Evolutionary conservation across 92 coral and sea anemone genomes (phyloP).

Genomic region (Epizoanthus scotinus): DNA sequence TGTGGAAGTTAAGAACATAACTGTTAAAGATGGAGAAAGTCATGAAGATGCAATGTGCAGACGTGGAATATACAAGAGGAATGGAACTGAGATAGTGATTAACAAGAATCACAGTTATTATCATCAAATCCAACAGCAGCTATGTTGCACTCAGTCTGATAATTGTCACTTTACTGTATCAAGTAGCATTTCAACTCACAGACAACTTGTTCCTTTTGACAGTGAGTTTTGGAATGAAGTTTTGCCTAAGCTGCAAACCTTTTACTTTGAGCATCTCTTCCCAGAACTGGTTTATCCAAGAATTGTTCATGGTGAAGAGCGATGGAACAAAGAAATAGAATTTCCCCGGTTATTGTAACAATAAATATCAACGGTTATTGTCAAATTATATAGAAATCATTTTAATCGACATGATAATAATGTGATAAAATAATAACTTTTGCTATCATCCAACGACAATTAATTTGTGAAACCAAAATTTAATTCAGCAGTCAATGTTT

Average conservation of each 20-base stretch:
- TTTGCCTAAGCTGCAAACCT: slow-evolving; percentile 49
- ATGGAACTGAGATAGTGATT: slow-evolving; percentile 40
- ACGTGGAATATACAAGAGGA: slow-evolving; percentile 47
- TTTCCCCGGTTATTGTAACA: too few species aligned
- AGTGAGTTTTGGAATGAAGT: slow-evolving; percentile 47
- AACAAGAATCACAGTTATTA: slow-evolving; percentile 41
- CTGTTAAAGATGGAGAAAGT: slow-evolving; percentile 30
- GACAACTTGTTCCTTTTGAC: slow-evolving; percentile 49
- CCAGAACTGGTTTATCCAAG: slow-evolving; percentile 74
- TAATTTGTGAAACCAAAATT: slow-evolving; percentile 11
- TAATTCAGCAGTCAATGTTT: slow-evolving; percentile 15
- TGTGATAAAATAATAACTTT: slow-evolving; percentile 11
- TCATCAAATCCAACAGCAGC: slow-evolving; percentile 43
- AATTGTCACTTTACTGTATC: slow-evolving; percentile 60
- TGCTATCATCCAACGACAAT: slow-evolving; percentile 11
- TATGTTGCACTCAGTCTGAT: slow-evolving; percentile 29
- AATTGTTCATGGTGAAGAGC: slow-evolving; percentile 40
- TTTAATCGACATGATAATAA: slow-evolving; percentile 2
- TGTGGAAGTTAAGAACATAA: slow-evolving; percentile 38
- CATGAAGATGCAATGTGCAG: slow-evolving; percentile 47
- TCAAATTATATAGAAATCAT: background rate
- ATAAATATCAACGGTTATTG: too few species aligned
- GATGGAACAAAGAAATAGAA: slow-evolving; percentile 54
- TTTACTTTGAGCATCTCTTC: slow-evolving; percentile 60
- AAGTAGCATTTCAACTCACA: slow-evolving; percentile 41